Evolutionary conservation across 1,140 invertebrate species (phyloP).

Genomic region (Heliconius nattereri): DNA sequence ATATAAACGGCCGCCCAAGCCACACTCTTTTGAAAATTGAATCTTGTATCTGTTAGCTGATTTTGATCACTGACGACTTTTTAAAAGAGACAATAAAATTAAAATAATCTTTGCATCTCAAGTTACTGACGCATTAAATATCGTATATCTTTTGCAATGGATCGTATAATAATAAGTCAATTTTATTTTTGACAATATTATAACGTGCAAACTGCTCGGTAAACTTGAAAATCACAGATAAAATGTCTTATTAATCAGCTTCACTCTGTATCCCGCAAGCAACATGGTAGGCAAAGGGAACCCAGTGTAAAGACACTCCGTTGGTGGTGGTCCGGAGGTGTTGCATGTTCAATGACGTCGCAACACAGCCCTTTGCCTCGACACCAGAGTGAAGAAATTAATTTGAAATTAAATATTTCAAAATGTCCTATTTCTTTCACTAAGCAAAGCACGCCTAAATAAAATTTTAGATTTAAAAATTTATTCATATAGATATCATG

Average conservation of each 20-base stretch:
- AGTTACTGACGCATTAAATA: neutral
- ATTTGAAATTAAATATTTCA: neutral
- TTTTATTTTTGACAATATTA: neutral
- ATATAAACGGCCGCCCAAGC: neutral
- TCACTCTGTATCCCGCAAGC: too few species aligned
- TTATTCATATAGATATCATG: neutral
- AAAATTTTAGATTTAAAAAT: neutral
- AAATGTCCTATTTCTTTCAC: neutral
- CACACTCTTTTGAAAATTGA: neutral
- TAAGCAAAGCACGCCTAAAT: neutral
- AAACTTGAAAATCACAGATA: too few species aligned
- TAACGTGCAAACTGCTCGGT: neutral
- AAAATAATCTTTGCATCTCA: neutral
- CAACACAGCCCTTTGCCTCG: neutral
- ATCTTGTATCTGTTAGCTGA: neutral
- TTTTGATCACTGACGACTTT: neutral
- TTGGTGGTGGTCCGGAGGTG: too few species aligned
- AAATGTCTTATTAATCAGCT: too few species aligned
- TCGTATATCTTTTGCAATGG: too few species aligned
- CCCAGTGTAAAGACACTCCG: too few species aligned
- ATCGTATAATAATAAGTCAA: neutral
- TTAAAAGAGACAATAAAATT: neutral
- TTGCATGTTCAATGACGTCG: neutral
- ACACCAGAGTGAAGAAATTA: too few species aligned
- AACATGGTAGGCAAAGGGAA: too few species aligned